Conservation (phyloP, 2,888 invertebrate species). For the Leucania comma region DNA sequence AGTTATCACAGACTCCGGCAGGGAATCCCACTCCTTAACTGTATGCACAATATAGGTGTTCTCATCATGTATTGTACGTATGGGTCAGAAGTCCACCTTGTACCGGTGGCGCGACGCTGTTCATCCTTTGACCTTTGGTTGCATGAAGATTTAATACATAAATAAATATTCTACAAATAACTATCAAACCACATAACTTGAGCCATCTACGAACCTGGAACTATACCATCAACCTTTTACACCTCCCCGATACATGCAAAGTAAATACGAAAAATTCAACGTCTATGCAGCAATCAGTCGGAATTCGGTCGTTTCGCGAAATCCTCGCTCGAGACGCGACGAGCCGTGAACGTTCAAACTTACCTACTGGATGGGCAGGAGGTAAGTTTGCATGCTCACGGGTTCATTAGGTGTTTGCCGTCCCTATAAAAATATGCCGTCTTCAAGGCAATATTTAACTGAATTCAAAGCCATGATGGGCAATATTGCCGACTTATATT, state of each 20-base stretch:
- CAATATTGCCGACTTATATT: conserved; percentile 47
- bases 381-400: too few species aligned
- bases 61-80: too few species aligned
- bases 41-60: too few species aligned
- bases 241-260: conserved; percentile 26
- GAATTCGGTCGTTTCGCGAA: conserved; percentile 51
- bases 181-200: not conserved
- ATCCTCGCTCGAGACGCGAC: conserved; percentile 50
- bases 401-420: conserved; percentile 86
- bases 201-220: not conserved
- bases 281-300: conserved; percentile 59
- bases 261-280: conserved; percentile 49
- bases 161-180: not conserved
- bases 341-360: conserved; percentile 84
- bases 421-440: conserved; percentile 81
- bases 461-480: conserved; percentile 58
- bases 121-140: too few species aligned
- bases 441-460: conserved; percentile 60
- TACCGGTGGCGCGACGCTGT: too few species aligned
- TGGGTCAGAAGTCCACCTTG: too few species aligned
- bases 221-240: not conserved
- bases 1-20: too few species aligned
- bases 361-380: conserved; percentile 63
- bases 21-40: too few species aligned
- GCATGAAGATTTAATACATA: too few species aligned